phyloP scores from a whole-genome alignment of 2,797 vertebrate species.

The Spinibarbus caldwelli region DNA sequence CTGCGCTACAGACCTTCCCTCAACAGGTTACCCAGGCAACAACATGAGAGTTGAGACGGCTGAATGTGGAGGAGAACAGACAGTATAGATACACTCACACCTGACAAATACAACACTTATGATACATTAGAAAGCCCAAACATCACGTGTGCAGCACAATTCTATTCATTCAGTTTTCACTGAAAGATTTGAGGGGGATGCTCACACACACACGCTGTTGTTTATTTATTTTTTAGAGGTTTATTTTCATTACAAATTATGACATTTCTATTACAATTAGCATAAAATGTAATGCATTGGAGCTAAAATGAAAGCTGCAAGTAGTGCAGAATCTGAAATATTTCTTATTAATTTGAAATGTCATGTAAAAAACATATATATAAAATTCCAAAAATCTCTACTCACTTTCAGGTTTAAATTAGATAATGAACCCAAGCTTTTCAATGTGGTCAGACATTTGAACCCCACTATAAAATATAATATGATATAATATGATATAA shows the following conservation, averaged over 20 bases:
- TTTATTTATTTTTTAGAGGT: too few relatives aligned
- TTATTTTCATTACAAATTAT: background rate
- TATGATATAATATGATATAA: too few relatives aligned
- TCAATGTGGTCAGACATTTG: too few relatives aligned
- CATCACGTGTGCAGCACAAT: background rate
- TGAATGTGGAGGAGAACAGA: slow-evolving; percentile 26
- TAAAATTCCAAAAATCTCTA: too few relatives aligned
- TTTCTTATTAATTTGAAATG: background rate
- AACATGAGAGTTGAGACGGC: slow-evolving; percentile 32
- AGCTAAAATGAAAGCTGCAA: background rate
- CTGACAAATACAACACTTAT: slow-evolving; percentile 39
- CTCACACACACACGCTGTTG: too few relatives aligned
- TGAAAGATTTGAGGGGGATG: background rate
- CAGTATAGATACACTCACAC: background rate
- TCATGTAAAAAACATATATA: too few relatives aligned
- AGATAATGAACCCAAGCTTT: too few relatives aligned
- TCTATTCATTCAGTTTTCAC: background rate
- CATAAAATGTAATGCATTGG: background rate
- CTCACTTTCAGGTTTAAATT: too few relatives aligned
- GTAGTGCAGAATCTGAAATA: background rate
- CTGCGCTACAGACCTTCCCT: slow-evolving; percentile 53
- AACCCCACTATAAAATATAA: too few relatives aligned
- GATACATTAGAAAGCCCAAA: slow-evolving; percentile 36
- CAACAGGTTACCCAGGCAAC: slow-evolving; percentile 71
- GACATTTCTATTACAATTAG: background rate